Evolutionary conservation across 2,888 invertebrate genomes (phyloP).

Genomic region (Erebia palarica): DNA sequence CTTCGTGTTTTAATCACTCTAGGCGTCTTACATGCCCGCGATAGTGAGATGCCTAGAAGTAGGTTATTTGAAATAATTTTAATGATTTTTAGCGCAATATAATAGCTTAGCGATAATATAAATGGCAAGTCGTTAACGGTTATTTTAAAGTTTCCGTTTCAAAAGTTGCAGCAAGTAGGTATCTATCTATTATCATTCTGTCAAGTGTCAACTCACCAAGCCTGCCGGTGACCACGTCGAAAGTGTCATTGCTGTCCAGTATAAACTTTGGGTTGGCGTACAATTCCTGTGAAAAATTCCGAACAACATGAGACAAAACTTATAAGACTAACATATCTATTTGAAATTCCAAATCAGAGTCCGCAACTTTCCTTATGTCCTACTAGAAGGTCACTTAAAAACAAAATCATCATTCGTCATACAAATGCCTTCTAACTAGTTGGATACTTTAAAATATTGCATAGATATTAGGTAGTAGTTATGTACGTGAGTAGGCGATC

Average conservation of each 20-base stretch:
- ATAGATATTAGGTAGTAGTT: too few relatives aligned
- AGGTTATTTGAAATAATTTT: too few relatives aligned
- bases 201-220: slow-evolving; percentile 85
- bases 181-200: slow-evolving; percentile 4
- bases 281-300: slow-evolving; percentile 84
- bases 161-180: slow-evolving; percentile 9
- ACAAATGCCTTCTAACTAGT: too few relatives aligned
- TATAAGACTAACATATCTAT: background rate
- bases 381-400: too few relatives aligned
- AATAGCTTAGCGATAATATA: background rate
- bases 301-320: slow-evolving; percentile 18
- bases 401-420: too few relatives aligned
- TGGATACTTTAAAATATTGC: too few relatives aligned
- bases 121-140: background rate
- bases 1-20: too few relatives aligned
- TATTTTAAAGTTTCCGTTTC: slow-evolving; percentile 2
- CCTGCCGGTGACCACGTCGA: slow-evolving; percentile 93
- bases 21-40: too few relatives aligned
- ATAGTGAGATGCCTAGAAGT: too few relatives aligned
- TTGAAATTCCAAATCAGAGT: too few relatives aligned
- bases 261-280: slow-evolving; percentile 90
- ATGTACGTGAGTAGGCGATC: too few relatives aligned
- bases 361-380: too few relatives aligned
- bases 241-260: slow-evolving; percentile 89
- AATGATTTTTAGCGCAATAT: background rate